phyloP scores from a whole-genome alignment of 2,888 invertebrate genomes.

The Apamea sordens region DNA sequence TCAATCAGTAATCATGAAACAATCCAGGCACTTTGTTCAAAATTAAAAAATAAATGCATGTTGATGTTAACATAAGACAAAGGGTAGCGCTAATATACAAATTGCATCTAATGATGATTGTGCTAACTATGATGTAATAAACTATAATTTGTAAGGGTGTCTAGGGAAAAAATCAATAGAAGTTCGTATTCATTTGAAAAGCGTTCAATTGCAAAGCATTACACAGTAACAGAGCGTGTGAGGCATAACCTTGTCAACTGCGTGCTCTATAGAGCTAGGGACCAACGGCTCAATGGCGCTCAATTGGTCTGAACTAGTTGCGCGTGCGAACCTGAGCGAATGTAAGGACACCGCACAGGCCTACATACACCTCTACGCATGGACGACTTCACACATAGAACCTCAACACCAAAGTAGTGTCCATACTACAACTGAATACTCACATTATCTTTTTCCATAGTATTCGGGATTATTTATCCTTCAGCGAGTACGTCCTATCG shows the following conservation, averaged over 20 bases:
- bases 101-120: slow-evolving; percentile 55
- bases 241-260: slow-evolving; percentile 84
- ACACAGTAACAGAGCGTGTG: slow-evolving; percentile 61
- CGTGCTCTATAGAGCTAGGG: slow-evolving; percentile 81
- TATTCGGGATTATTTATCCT: slow-evolving; percentile 33
- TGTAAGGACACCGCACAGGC: slow-evolving; percentile 77
- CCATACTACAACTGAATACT: slow-evolving; percentile 47
- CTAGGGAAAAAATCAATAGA: slow-evolving; percentile 54
- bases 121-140: slow-evolving; percentile 54
- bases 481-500: slow-evolving; percentile 37
- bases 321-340: slow-evolving; percentile 84
- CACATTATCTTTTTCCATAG: slow-evolving; percentile 52
- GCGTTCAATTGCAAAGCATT: slow-evolving; percentile 67
- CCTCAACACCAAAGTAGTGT: slow-evolving; percentile 53
- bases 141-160: slow-evolving; percentile 59
- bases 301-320: slow-evolving; percentile 89
- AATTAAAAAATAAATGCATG: slow-evolving; percentile 49
- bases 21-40: slow-evolving; percentile 59
- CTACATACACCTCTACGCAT: slow-evolving; percentile 69
- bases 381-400: slow-evolving; percentile 65
- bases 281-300: slow-evolving; percentile 85
- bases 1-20: slow-evolving; percentile 26
- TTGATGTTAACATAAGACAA: slow-evolving; percentile 55
- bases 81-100: slow-evolving; percentile 53
- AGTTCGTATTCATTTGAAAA: slow-evolving; percentile 61